A percentile compares a stretch with the other conserved stretches of the same genome.
phyloP scores from a whole-genome alignment of 1,140 invertebrate genomes.

The Drosophila melanica region DNA sequence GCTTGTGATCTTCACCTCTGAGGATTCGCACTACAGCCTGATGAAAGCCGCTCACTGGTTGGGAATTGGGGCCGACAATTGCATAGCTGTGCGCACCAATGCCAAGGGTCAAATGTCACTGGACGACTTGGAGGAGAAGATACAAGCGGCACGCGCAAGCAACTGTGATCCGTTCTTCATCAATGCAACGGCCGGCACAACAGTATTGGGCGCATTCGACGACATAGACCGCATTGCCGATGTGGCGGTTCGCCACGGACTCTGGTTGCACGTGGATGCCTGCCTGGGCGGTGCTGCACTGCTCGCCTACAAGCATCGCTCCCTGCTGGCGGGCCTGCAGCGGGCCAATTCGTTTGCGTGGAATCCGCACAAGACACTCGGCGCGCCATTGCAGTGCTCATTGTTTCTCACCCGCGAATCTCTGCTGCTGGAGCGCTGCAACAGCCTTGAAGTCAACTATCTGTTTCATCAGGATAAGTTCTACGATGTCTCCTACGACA shows the following conservation, averaged over 20 bases:
- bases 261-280: constrained; percentile 96
- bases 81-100: constrained; percentile 89
- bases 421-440: constrained; percentile 89
- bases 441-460: constrained; percentile 92
- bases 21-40: constrained; percentile 95
- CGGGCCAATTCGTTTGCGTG: constrained; percentile 92
- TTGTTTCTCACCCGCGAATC: constrained; percentile 89
- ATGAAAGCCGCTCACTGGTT: constrained; percentile 91
- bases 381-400: constrained; percentile 94
- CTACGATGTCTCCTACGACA: constrained; percentile 95
- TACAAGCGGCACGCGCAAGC: constrained; percentile 84
- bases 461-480: constrained; percentile 97
- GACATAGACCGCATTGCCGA: constrained; percentile 90
- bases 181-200: constrained; percentile 90
- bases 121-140: constrained; percentile 85
- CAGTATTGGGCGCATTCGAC: constrained; percentile 93
- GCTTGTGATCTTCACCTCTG: constrained; percentile 89
- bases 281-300: constrained; percentile 90
- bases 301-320: constrained; percentile 60
- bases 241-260: constrained; percentile 86
- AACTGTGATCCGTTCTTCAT: constrained; percentile 88
- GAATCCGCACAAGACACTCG: constrained; percentile 97
- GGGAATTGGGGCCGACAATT: constrained; percentile 91
- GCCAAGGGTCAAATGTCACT: constrained; percentile 87
- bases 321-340: constrained; percentile 60